Conservation (phyloP, 2,888 invertebrate species). For the Aromia moschata region DNA sequence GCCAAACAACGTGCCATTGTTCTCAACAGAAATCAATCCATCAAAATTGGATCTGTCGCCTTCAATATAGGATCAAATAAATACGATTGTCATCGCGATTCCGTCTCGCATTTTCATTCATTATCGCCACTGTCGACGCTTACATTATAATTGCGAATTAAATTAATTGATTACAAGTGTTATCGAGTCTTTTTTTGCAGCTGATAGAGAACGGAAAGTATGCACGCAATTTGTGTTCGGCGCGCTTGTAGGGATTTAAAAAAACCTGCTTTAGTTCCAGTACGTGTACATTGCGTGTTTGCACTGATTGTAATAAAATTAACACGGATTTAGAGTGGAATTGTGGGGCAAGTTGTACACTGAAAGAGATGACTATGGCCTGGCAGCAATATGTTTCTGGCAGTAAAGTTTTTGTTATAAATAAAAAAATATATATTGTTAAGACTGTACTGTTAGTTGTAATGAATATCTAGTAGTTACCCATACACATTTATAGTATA, state of each 20-base stretch:
- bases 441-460: too few species aligned
- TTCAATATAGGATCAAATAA: slow-evolving; percentile 1
- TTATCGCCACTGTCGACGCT: slow-evolving; percentile 3
- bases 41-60: slow-evolving; percentile 15
- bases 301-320: too few species aligned
- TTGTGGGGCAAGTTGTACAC: too few species aligned
- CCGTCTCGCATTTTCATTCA: slow-evolving; percentile 10
- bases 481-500: too few species aligned
- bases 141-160: slow-evolving; percentile 11
- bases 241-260: not conserved
- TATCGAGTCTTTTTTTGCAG: not conserved
- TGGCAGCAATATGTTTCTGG: too few species aligned
- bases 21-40: slow-evolving; percentile 4
- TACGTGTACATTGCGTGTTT: too few species aligned
- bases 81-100: slow-evolving; percentile 7
- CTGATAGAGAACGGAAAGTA: not conserved
- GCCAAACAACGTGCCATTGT: slow-evolving; percentile 16
- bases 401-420: too few species aligned
- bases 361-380: too few species aligned
- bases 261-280: too few species aligned
- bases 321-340: too few species aligned
- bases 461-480: too few species aligned
- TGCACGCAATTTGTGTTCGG: not conserved
- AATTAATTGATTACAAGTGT: slow-evolving; percentile 3
- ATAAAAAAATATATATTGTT: too few species aligned